Evolutionary conservation across 2,113 vertebrate genomes (phyloP).

Genomic region (Sylvia atricapilla): DNA sequence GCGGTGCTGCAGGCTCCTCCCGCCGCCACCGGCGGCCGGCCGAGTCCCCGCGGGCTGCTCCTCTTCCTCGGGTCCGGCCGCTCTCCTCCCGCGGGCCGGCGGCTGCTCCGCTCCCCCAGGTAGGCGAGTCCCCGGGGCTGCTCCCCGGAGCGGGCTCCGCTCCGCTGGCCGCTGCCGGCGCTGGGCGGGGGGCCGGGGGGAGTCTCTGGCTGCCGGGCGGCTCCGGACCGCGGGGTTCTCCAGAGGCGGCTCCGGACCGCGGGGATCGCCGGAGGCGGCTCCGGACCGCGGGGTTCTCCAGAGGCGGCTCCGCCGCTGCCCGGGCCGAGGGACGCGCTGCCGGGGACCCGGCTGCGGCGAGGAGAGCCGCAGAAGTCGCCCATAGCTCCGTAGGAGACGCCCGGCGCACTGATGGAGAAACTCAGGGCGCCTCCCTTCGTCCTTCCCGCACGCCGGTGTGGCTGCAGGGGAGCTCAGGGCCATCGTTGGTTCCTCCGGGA

Average conservation of each 20-base stretch:
- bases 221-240: too few species aligned
- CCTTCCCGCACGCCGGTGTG: accelerated
- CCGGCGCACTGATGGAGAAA: neutral
- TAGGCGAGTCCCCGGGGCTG: neutral
- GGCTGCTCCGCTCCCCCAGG: neutral
- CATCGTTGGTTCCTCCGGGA: neutral
- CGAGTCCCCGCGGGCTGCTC: neutral
- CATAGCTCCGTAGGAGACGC: accelerated
- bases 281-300: neutral
- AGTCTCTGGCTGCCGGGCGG: neutral
- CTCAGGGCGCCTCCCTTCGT: too few species aligned
- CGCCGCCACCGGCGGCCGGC: neutral
- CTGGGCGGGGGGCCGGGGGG: too few species aligned
- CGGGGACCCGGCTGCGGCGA: neutral
- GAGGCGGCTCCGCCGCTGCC: neutral
- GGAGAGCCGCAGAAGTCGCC: neutral
- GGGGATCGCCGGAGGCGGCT: too few species aligned
- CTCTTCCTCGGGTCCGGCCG: neutral
- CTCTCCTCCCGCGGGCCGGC: neutral
- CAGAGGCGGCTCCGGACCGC: too few species aligned
- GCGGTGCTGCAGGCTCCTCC: neutral
- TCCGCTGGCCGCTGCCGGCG: neutral
- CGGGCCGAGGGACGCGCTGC: neutral
- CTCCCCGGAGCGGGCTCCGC: neutral
- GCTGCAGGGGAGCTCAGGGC: neutral